phyloP scores from a whole-genome alignment of 2,797 vertebrate genomes.

The Sebastes matsubarae region DNA sequence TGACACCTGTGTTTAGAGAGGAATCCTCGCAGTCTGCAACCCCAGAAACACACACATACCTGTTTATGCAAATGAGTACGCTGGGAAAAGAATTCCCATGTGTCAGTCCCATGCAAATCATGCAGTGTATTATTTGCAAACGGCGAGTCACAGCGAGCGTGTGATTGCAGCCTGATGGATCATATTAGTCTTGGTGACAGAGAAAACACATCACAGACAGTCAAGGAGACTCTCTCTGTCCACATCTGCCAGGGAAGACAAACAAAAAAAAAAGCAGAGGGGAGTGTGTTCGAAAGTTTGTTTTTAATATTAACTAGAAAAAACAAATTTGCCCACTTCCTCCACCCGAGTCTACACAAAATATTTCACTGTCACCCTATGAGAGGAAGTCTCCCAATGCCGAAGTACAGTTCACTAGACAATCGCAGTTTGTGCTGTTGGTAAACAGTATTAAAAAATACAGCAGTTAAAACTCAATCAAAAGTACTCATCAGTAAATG shows the following conservation, averaged over 20 bases:
- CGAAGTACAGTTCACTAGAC: slow-evolving; percentile 12
- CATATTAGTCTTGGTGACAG: slow-evolving; percentile 28
- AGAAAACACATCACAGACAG: slow-evolving; percentile 23
- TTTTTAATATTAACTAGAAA: slow-evolving; percentile 66
- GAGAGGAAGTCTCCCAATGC: slow-evolving; percentile 13
- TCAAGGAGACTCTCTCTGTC: background rate
- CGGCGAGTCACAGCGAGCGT: background rate
- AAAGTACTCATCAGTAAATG: slow-evolving; percentile 15
- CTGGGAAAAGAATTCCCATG: background rate
- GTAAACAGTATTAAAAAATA: slow-evolving; percentile 32
- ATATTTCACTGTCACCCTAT: slow-evolving; percentile 38
- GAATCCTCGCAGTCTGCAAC: background rate
- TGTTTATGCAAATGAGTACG: slow-evolving; percentile 9
- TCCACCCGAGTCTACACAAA: slow-evolving; percentile 56
- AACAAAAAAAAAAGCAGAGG: slow-evolving; percentile 8
- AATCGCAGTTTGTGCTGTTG: slow-evolving; percentile 39
- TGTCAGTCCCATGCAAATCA: slow-evolving; percentile 15
- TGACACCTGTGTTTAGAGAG: background rate
- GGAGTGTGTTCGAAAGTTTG: slow-evolving; percentile 22
- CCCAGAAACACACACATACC: background rate
- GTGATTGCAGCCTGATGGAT: background rate
- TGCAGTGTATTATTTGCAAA: slow-evolving; percentile 14
- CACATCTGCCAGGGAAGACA: background rate
- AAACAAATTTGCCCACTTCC: slow-evolving; percentile 38
- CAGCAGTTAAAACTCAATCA: slow-evolving; percentile 23